A percentile compares a stretch with the other conserved stretches of the same genome.
These are phyloP conservation scores for Amphiprion ocellaris DNA, from an alignment of 2,113 vertebrate species.

Conservation along the genomic window DNA sequence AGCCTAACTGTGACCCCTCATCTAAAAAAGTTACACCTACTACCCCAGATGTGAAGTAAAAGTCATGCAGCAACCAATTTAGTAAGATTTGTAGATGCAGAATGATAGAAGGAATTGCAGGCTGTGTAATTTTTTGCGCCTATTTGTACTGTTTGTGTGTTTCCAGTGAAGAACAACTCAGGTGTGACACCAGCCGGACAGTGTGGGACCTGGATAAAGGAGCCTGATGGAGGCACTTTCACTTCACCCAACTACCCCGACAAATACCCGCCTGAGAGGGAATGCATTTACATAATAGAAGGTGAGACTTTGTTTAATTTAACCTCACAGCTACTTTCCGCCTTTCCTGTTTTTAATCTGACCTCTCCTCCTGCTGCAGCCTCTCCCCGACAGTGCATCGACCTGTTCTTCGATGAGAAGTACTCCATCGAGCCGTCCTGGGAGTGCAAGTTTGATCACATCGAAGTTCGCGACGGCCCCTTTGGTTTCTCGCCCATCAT, in stretches of 20 bases:
- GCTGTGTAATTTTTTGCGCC: background rate
- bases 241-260: slow-evolving; percentile 98
- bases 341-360: background rate
- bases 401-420: slow-evolving; percentile 95
- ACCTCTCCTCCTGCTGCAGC: slow-evolving; percentile 30
- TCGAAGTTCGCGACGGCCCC: slow-evolving; percentile 97
- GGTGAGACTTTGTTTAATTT: slow-evolving; percentile 80
- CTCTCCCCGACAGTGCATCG: slow-evolving; percentile 95
- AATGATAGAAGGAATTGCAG: background rate
- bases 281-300: slow-evolving; percentile 98
- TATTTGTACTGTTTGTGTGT: background rate
- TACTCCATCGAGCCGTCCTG: slow-evolving; percentile 98
- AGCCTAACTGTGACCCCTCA: no score
- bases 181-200: slow-evolving; percentile 92
- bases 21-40: no score
- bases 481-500: slow-evolving; percentile 97
- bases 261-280: slow-evolving; percentile 96
- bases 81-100: no score
- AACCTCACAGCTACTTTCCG: background rate
- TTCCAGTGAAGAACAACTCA: slow-evolving; percentile 90
- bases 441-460: slow-evolving; percentile 99
- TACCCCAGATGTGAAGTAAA: no score
- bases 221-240: slow-evolving; percentile 93
- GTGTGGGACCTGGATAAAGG: slow-evolving; percentile 96
- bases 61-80: no score